These are phyloP conservation scores for Hydraecia micacea DNA, from an alignment of 2,888 invertebrate species.

Conservation along the genomic window DNA sequence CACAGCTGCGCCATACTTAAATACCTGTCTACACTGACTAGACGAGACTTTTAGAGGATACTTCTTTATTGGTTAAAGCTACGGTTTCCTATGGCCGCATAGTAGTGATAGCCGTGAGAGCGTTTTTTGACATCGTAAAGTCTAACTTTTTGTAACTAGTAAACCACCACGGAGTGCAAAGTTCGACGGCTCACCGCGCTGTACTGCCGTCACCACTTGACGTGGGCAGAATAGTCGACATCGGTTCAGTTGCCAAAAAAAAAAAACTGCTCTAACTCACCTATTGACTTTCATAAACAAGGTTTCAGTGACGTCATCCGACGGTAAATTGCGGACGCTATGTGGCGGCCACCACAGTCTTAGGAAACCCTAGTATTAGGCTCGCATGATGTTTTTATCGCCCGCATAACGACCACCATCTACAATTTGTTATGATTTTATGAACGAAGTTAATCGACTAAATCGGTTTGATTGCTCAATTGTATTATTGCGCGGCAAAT, in stretches of 20 bases:
- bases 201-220: too few relatives aligned
- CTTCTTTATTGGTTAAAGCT: background rate
- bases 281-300: background rate
- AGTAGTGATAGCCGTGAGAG: background rate
- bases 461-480: slow-evolving; percentile 57
- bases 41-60: background rate
- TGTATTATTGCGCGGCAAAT: slow-evolving; percentile 52
- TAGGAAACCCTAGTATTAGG: background rate
- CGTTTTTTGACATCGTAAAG: too few relatives aligned
- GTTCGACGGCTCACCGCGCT: too few relatives aligned
- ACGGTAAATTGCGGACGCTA: background rate
- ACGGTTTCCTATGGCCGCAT: background rate
- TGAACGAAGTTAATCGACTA: slow-evolving; percentile 42
- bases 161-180: too few relatives aligned
- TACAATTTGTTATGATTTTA: slow-evolving; percentile 45
- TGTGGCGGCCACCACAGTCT: background rate
- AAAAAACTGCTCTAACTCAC: background rate
- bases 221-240: too few relatives aligned
- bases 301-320: background rate
- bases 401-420: slow-evolving; percentile 19
- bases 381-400: background rate
- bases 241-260: too few relatives aligned
- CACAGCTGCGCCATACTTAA: slow-evolving; percentile 7
- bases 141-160: too few relatives aligned
- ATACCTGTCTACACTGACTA: background rate